Evolutionary conservation across 1,140 invertebrate species (phyloP), one percentile per base, ranked within the genome.

Genomic region (Hestina assimilis): DNA sequence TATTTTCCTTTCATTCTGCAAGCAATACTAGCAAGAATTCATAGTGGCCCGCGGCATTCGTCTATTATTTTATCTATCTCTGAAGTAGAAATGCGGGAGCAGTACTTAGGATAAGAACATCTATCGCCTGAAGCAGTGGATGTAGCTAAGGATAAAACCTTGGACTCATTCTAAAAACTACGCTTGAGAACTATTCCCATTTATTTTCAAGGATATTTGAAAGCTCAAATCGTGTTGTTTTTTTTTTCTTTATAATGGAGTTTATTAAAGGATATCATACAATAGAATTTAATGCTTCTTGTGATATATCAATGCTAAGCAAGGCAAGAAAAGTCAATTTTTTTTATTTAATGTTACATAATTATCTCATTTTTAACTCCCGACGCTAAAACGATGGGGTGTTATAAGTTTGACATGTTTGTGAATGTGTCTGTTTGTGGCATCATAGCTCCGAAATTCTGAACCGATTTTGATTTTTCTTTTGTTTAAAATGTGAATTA

Each of bases 21-120:
- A 35, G 31, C 14, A 35, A 47, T 47, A 47, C 17, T 31, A 15
- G 28, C 28, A 47, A 47, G 28, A 28, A 26, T 29, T 33, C 19
- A 6, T 1, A 47, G 17, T 33, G 43, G 26, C 43, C 20, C 12
- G 31, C 28, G 43, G 43, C 43, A 47, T 20, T 15, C 43, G 26
- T 47, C 43, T 31, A 47, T 47, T 47, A 29, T 47, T 47, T 29
- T 43, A 15, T 20, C 9, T 47, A 47, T 11, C 28, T 26, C 43
- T 19, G 31, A 31, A 15, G 31, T 24, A 31, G 29, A 47, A 33
- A 47, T 47, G n/a, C 6, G 11, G 11, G 28, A 47, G 43, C 43
- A 17, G 55, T 40, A 59, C 47, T 51, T 17, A 40, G 35, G 24
- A 40, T 51, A 51, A 51, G 21, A 26, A 51, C 48, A 15, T 24